A percentile compares a stretch with the other conserved stretches of the same genome.
These are phyloP conservation scores for Cephalopterus ornatus DNA, from an alignment of 2,113 vertebrate genomes.

Conservation along the genomic window DNA sequence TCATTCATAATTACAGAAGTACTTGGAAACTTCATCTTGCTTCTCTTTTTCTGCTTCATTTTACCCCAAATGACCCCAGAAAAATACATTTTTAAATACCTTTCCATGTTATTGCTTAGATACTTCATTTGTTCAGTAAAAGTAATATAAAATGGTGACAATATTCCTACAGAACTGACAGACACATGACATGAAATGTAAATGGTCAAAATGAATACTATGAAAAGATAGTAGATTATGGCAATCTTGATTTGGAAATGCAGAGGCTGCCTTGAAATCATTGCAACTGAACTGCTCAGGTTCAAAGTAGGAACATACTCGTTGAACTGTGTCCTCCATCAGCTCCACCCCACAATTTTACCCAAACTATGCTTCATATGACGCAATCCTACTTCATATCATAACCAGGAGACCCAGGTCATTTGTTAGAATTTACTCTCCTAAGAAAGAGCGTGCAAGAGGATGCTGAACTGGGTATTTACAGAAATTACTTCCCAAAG, in stretches of 20 bases:
- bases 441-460: neutral
- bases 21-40: neutral
- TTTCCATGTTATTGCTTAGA: neutral
- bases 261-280: neutral
- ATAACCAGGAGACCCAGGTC: neutral
- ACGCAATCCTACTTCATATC: too few relatives aligned
- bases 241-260: neutral
- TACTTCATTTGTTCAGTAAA: neutral
- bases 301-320: neutral
- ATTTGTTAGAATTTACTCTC: neutral
- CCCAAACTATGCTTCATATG: fast-evolving
- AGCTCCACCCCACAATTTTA: neutral
- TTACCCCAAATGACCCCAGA: neutral
- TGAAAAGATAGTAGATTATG: neutral
- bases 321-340: neutral
- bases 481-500: neutral
- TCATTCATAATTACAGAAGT: neutral
- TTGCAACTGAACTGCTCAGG: neutral
- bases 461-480: neutral
- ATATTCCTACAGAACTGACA: neutral
- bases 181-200: neutral
- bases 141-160: neutral
- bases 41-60: neutral
- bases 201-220: neutral
- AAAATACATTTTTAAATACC: neutral